These are phyloP conservation scores for Sebastes iracundus DNA, from an alignment of 2,797 vertebrate species.

Conservation along the genomic window DNA sequence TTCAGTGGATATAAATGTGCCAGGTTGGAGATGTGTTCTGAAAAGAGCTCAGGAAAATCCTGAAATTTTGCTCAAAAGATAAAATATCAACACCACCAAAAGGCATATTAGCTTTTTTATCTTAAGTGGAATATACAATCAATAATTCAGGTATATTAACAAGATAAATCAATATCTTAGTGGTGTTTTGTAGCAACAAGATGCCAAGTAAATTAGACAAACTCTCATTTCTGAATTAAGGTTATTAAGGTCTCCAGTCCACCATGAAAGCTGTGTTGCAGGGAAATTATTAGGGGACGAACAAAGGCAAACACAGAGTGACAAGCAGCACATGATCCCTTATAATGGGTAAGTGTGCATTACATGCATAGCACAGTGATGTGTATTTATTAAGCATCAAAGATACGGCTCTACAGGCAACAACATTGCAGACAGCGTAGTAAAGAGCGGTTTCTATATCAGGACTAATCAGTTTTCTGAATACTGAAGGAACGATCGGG, in stretches of 20 bases:
- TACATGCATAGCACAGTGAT: not conserved
- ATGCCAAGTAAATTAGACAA: not conserved
- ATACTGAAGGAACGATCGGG: not conserved
- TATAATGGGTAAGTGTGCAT: not conserved
- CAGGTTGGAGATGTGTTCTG: not conserved
- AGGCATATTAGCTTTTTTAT: not conserved
- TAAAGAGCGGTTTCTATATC: slow-evolving; percentile 11
- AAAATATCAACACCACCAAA: not conserved
- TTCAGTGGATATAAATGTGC: not conserved
- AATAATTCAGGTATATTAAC: not conserved
- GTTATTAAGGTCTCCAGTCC: not conserved
- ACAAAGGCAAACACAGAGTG: not conserved
- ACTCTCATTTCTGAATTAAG: slow-evolving; percentile 1
- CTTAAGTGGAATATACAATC: not conserved
- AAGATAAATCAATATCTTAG: not conserved
- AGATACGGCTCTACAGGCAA: not conserved
- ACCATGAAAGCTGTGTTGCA: not conserved
- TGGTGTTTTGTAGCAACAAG: not conserved
- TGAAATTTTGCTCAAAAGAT: not conserved
- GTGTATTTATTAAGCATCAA: not conserved
- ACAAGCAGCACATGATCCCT: not conserved
- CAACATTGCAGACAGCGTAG: not conserved
- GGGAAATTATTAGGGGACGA: not conserved
- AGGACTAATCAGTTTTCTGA: slow-evolving; percentile 4
- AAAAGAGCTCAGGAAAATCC: not conserved